phyloP scores from a whole-genome alignment of 2,888 invertebrate genomes.

The Blera fallax region DNA sequence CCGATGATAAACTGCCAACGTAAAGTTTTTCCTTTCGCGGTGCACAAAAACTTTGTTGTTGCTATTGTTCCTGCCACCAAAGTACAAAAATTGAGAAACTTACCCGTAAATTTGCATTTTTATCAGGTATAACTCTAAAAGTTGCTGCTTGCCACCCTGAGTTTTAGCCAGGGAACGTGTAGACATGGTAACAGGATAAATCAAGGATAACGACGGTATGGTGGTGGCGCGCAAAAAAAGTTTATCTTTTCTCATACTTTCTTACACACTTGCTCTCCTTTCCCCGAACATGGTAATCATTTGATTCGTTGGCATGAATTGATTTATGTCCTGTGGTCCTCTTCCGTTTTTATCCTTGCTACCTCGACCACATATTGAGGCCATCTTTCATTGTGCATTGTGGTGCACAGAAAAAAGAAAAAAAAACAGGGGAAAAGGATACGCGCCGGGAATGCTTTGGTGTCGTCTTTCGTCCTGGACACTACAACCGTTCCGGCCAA shows the following conservation, averaged over 20 bases:
- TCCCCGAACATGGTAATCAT: conserved; percentile 59
- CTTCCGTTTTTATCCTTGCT: conserved; percentile 2
- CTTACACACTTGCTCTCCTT: conserved; percentile 1
- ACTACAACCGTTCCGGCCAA: conserved; percentile 32
- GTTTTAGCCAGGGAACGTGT: conserved; percentile 38
- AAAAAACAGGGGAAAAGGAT: neutral
- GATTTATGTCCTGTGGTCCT: conserved; percentile 65
- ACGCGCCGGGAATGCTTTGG: neutral
- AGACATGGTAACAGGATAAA: conserved; percentile 72
- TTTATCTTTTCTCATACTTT: conserved; percentile 58
- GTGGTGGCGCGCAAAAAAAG: conserved; percentile 29
- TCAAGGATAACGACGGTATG: conserved; percentile 65
- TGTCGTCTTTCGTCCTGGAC: conserved; percentile 47
- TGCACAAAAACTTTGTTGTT: conserved; percentile 39
- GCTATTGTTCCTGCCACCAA: conserved; percentile 42
- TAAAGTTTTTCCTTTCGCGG: conserved; percentile 57
- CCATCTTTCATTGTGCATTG: conserved; percentile 62
- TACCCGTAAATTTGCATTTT: conserved; percentile 72
- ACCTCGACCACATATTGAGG: conserved; percentile 58
- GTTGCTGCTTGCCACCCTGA: neutral
- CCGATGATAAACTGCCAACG: conserved; percentile 70
- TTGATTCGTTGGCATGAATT: conserved; percentile 72
- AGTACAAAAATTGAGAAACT: conserved; percentile 63
- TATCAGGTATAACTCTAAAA: conserved; percentile 70
- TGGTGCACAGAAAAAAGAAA: neutral